A percentile compares a stretch with the other conserved stretches of the same genome.
Evolutionary conservation across 2,888 invertebrate genomes (phyloP).

Genomic region (Thecocarcelia acutangulata): DNA sequence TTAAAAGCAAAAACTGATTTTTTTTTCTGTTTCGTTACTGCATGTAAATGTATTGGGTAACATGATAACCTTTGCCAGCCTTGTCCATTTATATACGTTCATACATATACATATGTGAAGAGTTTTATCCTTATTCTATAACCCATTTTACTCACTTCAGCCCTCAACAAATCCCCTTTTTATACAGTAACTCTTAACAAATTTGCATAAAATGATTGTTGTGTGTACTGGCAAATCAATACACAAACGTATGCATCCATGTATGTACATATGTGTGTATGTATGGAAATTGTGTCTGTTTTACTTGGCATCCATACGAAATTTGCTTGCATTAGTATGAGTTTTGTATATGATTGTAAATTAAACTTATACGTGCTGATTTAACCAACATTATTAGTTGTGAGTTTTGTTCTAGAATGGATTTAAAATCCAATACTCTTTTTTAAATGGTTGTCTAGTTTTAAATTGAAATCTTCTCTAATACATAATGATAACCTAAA

Average conservation of each 20-base stretch:
- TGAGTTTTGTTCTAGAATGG: slow-evolving; percentile 35
- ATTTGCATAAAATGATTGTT: slow-evolving; percentile 67
- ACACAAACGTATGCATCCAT: background rate
- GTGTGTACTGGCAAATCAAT: slow-evolving; percentile 11
- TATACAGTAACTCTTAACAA: slow-evolving; percentile 41
- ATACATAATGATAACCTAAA: no score
- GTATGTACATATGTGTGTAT: background rate
- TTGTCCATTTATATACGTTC: slow-evolving; percentile 59
- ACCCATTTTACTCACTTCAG: background rate
- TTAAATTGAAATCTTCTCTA: no score
- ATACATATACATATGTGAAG: no score
- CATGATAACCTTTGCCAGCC: slow-evolving; percentile 67
- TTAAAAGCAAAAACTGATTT: background rate
- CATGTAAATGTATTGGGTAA: slow-evolving; percentile 59
- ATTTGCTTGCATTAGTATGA: slow-evolving; percentile 17
- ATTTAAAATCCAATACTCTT: slow-evolving; percentile 44
- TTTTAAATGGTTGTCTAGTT: background rate
- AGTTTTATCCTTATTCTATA: slow-evolving; percentile 40
- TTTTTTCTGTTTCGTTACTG: slow-evolving; percentile 3
- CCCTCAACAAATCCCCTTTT: slow-evolving; percentile 10
- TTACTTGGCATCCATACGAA: slow-evolving; percentile 29
- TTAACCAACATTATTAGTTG: slow-evolving; percentile 65
- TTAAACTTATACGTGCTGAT: slow-evolving; percentile 69
- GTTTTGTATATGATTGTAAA: slow-evolving; percentile 56
- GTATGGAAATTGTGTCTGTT: slow-evolving; percentile 23